Evolutionary conservation across 1,140 invertebrate genomes (phyloP).

Genomic region (Lepidurus couesii): DNA sequence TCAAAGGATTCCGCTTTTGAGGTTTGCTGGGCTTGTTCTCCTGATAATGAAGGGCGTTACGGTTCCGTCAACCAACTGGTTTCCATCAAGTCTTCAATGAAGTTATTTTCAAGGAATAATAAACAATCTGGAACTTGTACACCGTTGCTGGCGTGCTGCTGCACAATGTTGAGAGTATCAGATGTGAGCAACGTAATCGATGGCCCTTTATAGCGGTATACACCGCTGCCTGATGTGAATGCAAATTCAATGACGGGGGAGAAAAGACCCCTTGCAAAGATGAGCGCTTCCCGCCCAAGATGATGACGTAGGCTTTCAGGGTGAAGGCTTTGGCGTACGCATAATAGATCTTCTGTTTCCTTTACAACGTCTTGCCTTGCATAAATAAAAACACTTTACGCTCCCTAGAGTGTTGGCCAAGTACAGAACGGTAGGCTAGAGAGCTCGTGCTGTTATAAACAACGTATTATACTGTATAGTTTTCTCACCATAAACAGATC

Average conservation of each 20-base stretch:
- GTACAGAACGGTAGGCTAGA: too few relatives aligned
- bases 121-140: neutral
- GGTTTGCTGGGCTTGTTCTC: neutral
- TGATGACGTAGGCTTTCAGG: too few relatives aligned
- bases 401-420: too few relatives aligned
- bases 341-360: too few relatives aligned
- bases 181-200: neutral
- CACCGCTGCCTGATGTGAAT: neutral
- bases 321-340: too few relatives aligned
- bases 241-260: neutral
- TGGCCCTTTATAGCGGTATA: neutral
- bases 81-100: neutral
- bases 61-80: conserved; percentile 11
- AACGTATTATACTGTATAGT: too few relatives aligned
- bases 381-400: too few relatives aligned
- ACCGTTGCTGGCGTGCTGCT: neutral
- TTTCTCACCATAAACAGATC: too few relatives aligned
- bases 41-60: neutral
- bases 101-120: neutral
- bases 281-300: too few relatives aligned
- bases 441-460: too few relatives aligned
- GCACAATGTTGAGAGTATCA: neutral
- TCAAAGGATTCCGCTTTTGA: conserved; percentile 1
- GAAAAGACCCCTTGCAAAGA: too few relatives aligned
- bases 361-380: too few relatives aligned